Conservation (phyloP, 2,888 invertebrate species). For the Orthosia gothica region DNA sequence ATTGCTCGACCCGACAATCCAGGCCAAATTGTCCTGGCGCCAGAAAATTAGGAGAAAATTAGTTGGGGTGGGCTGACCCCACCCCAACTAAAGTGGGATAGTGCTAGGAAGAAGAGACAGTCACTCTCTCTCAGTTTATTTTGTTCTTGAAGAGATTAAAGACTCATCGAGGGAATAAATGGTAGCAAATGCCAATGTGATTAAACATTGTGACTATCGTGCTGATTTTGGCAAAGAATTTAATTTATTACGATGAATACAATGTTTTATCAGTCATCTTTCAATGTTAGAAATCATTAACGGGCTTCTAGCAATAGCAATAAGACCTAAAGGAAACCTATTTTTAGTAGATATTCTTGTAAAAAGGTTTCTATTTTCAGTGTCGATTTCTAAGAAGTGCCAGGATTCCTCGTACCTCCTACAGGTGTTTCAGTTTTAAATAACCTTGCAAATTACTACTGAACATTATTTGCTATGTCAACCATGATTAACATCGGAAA, state of each 20-base stretch:
- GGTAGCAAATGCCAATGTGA: neutral
- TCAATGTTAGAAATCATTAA: too few relatives aligned
- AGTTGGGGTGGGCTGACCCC: too few relatives aligned
- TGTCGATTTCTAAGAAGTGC: neutral
- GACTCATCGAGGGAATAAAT: neutral
- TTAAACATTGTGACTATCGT: neutral
- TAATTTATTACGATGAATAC: neutral
- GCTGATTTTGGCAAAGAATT: neutral
- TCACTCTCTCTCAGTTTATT: too few relatives aligned
- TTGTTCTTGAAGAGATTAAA: neutral
- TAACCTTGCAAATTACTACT: neutral
- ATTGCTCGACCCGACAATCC: too few relatives aligned
- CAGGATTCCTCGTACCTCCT: neutral
- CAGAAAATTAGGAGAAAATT: too few relatives aligned
- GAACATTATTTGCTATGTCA: neutral
- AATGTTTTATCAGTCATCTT: neutral
- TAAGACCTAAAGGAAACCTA: too few relatives aligned
- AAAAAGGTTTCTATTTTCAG: neutral
- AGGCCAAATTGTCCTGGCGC: too few relatives aligned
- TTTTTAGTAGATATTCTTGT: too few relatives aligned
- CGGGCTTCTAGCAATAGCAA: too few relatives aligned
- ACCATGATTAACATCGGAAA: slow-evolving; percentile 18
- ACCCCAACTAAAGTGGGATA: too few relatives aligned
- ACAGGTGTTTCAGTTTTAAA: neutral
- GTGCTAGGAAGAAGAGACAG: too few relatives aligned